These are phyloP conservation scores for Chelonus formosanus DNA, from an alignment of 2,888 invertebrate genomes.

Conservation along the genomic window DNA sequence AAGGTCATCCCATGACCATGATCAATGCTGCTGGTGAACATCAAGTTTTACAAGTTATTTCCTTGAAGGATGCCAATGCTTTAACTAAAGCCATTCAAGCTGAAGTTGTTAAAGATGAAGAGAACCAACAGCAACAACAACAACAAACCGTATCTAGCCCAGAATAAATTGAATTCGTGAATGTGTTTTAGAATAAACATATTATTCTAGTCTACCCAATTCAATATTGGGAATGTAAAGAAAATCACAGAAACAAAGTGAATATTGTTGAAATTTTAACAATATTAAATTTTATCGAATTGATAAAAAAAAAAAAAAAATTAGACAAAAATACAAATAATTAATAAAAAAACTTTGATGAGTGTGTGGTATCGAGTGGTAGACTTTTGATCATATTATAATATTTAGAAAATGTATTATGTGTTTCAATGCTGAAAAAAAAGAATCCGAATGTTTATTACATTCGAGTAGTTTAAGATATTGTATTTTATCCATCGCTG, in stretches of 20 bases:
- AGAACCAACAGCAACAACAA: constrained; percentile 61
- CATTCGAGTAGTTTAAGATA: background rate
- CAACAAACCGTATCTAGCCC: constrained; percentile 66
- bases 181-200: background rate
- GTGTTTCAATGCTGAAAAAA: constrained; percentile 31
- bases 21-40: constrained; percentile 73
- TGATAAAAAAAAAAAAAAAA: constrained; percentile 25
- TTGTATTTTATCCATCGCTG: constrained; percentile 1
- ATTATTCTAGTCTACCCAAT: no score
- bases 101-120: constrained; percentile 61
- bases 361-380: constrained; percentile 41
- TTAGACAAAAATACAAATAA: constrained; percentile 33
- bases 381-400: constrained; percentile 35
- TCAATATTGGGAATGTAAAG: no score
- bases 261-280: background rate
- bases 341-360: constrained; percentile 32
- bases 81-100: constrained; percentile 83
- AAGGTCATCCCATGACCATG: constrained; percentile 85
- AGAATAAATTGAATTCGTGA: constrained; percentile 50
- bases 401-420: constrained; percentile 41
- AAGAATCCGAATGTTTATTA: background rate
- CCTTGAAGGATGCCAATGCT: constrained; percentile 84
- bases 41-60: constrained; percentile 85
- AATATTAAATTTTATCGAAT: background rate
- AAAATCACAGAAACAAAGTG: no score